A percentile compares a stretch with the other conserved stretches of the same genome.
Conservation (phyloP, 1,140 invertebrate species). For the Drosophila nebulosa region DNA sequence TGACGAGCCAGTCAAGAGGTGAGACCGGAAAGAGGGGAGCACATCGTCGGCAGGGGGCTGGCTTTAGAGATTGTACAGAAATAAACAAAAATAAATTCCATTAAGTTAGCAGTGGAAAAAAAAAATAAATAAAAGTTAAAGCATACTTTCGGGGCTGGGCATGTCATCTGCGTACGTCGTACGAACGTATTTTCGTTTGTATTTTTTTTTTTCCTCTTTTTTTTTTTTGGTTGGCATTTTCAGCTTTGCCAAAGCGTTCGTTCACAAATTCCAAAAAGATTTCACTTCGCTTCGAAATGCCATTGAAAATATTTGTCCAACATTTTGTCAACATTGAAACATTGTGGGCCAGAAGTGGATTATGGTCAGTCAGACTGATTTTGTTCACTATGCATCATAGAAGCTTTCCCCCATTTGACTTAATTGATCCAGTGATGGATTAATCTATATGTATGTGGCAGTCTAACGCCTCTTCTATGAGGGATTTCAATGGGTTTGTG, state of each 20-base stretch:
- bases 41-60: not conserved
- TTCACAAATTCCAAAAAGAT: not conserved
- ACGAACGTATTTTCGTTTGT: not conserved
- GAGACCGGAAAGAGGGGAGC: not conserved
- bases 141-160: conserved; percentile 17
- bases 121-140: conserved; percentile 4
- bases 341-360: too few species aligned
- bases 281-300: not conserved
- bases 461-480: too few species aligned
- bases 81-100: conserved; percentile 8
- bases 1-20: not conserved
- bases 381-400: too few species aligned
- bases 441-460: too few species aligned
- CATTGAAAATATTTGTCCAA: not conserved
- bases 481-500: too few species aligned
- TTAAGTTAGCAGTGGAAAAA: not conserved
- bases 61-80: not conserved
- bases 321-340: too few species aligned
- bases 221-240: not conserved
- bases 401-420: too few species aligned
- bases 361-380: too few species aligned
- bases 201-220: not conserved
- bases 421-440: too few species aligned
- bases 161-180: not conserved
- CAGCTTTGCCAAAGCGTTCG: not conserved